phyloP scores from a whole-genome alignment of 92 coral and sea anemone species.

The Desmophyllum pertusum region DNA sequence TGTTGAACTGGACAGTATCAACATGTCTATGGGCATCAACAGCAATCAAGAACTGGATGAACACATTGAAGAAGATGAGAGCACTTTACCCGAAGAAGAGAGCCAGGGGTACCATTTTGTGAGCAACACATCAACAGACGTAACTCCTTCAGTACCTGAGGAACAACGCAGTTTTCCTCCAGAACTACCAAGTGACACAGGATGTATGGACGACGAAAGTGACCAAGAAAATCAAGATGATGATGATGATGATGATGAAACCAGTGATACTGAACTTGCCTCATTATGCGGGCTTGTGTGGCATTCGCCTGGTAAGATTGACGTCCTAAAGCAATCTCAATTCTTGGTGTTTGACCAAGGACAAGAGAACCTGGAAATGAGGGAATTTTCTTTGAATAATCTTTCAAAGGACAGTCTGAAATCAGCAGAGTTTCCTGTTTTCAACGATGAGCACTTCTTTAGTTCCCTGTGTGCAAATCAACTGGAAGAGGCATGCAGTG shows the following conservation, averaged over 20 bases:
- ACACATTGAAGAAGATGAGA: not conserved
- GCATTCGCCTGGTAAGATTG: not conserved
- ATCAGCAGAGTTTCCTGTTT: slow-evolving; percentile 20
- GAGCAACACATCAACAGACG: not conserved
- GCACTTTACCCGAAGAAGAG: not conserved
- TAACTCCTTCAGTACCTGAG: not conserved
- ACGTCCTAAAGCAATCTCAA: not conserved
- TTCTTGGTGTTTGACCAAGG: slow-evolving; percentile 17
- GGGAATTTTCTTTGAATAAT: slow-evolving; percentile 21
- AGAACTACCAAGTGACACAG: no score
- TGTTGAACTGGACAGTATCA: not conserved
- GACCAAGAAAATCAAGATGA: slow-evolving; percentile 1
- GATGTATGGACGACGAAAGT: not conserved
- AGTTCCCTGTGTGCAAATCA: slow-evolving; percentile 4
- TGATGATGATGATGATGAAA: not conserved
- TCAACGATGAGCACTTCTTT: slow-evolving; percentile 12
- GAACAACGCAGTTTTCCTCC: not conserved
- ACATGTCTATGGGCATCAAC: not conserved
- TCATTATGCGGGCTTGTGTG: not conserved
- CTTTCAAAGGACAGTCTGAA: slow-evolving; percentile 34
- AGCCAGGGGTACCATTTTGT: not conserved
- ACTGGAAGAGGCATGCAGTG: not conserved
- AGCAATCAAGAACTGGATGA: not conserved
- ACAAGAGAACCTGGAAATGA: slow-evolving; percentile 31
- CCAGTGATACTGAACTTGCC: not conserved